phyloP scores from a whole-genome alignment of 2,888 invertebrate species.

The Suillia variegata region DNA sequence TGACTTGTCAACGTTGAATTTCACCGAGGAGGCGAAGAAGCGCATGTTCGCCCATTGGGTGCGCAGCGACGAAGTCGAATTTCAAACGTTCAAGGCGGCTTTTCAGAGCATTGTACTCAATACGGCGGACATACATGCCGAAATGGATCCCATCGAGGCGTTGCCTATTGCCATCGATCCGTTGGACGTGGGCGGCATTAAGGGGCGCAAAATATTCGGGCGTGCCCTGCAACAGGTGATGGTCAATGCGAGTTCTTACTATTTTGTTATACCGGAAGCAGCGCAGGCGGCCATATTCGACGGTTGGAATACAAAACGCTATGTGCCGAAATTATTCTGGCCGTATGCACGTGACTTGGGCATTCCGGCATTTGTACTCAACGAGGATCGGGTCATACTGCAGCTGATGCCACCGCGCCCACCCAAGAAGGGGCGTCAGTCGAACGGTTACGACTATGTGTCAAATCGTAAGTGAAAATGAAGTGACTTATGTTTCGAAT shows the following conservation, averaged over 20 bases:
- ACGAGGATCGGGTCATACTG: constrained; percentile 48
- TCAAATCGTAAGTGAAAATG: constrained; percentile 45
- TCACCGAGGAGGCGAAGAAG: constrained; percentile 50
- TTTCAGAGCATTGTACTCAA: constrained; percentile 48
- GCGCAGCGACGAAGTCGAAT: constrained; percentile 49
- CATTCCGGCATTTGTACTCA: constrained; percentile 52
- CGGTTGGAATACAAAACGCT: constrained; percentile 52
- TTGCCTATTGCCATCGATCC: constrained; percentile 51
- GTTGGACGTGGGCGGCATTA: constrained; percentile 43
- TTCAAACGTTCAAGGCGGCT: constrained; percentile 46
- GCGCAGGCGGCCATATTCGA: constrained; percentile 53
- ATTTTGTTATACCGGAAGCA: constrained; percentile 56
- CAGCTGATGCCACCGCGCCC: constrained; percentile 57
- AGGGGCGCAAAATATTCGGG: constrained; percentile 41
- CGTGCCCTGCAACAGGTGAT: constrained; percentile 45
- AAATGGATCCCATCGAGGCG: constrained; percentile 41
- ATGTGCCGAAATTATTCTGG: constrained; percentile 52
- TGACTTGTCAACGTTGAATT: constrained; percentile 35
- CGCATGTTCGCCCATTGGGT: constrained; percentile 60
- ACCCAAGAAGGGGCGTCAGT: constrained; percentile 45
- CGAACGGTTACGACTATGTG: constrained; percentile 54
- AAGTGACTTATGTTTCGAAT: not conserved
- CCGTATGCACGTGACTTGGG: constrained; percentile 55
- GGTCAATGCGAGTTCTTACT: constrained; percentile 50
- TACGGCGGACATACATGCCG: constrained; percentile 40